Evolutionary conservation across 53 echinoderm and acorn worm species (phyloP), one percentile per base, ranked within the genome.

Genomic region (Luidia sarsii): DNA sequence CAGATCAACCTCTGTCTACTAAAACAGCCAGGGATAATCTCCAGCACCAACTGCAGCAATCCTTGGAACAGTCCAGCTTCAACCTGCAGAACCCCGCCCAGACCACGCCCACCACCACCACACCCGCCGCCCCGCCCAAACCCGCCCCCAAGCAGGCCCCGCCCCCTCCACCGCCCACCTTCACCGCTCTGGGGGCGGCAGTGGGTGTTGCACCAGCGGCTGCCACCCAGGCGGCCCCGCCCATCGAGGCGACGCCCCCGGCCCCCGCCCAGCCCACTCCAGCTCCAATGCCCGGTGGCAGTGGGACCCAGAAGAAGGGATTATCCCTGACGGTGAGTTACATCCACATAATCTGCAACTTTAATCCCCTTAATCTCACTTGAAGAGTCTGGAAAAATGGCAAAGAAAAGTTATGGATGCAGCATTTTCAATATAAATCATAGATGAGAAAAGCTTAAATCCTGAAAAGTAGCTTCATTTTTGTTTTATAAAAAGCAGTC

Each of bases 271-370:
- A 61, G 24, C 51, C 80, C 48, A 50, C 84, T 34, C 41, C 0
- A 35, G 30, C 21, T 24, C 35, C 61, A 5, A 21, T 81, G 61
- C 30, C 88, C 39, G 13, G 64, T 52, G 31, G 65, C 48, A 62
- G 82, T 69, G 68, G 69, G 15, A 82, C 88, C 9, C 87, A 86
- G 19, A 95, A 95, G 88, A 95, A 92, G 80, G 90, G 83, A 36
- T 67, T 95, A 36, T 95, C 95, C n/a, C 95, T 95, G 16, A 95
- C 95, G 49, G 95, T 95, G 70, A 87, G 92, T 83, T 24, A 18
- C 3, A 53, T 15, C n/a, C n/a, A n/a, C n/a, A n/a, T n/a, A 3
- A 38, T n/a, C n/a, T n/a, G n/a, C n/a, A n/a, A n/a, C n/a, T n/a
- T n/a, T 65, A 33, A 65, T 67, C 38, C 34, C 20, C 33, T 18